phyloP scores from a whole-genome alignment of 1,140 invertebrate genomes.

The Calliopsis andreniformis region DNA sequence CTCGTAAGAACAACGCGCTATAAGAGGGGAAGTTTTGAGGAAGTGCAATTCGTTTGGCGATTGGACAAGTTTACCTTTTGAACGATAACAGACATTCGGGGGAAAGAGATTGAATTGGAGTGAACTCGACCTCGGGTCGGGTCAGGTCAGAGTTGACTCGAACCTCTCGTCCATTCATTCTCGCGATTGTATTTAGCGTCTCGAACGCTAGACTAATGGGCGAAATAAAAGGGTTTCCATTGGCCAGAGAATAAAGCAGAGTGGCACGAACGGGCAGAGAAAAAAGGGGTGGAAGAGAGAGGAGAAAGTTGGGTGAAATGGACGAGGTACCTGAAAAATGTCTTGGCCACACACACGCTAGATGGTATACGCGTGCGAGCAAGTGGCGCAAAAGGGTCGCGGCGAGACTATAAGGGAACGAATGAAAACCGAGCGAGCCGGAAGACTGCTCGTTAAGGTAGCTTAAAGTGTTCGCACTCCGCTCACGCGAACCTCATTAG shows the following conservation, averaged over 20 bases:
- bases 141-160: too few species aligned
- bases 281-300: background rate
- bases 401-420: slow-evolving; percentile 13
- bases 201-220: background rate
- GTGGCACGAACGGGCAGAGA: background rate
- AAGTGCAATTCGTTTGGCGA: background rate
- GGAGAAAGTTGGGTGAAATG: background rate
- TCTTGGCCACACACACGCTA: slow-evolving; percentile 20
- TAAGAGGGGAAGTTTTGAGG: too few species aligned
- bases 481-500: slow-evolving; percentile 64
- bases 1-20: background rate
- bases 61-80: background rate
- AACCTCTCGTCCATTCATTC: background rate
- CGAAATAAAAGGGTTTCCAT: slow-evolving; percentile 1
- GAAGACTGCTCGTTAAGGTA: slow-evolving; percentile 59
- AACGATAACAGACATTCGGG: background rate
- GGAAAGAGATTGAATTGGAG: too few species aligned
- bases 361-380: background rate
- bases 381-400: slow-evolving; percentile 28
- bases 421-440: slow-evolving; percentile 57
- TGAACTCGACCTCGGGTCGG: background rate
- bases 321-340: slow-evolving; percentile 28
- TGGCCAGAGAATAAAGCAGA: background rate
- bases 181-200: background rate
- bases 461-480: slow-evolving; percentile 58